phyloP scores from a whole-genome alignment of 1,140 invertebrate genomes.

The Thaumatotibia leucotreta region DNA sequence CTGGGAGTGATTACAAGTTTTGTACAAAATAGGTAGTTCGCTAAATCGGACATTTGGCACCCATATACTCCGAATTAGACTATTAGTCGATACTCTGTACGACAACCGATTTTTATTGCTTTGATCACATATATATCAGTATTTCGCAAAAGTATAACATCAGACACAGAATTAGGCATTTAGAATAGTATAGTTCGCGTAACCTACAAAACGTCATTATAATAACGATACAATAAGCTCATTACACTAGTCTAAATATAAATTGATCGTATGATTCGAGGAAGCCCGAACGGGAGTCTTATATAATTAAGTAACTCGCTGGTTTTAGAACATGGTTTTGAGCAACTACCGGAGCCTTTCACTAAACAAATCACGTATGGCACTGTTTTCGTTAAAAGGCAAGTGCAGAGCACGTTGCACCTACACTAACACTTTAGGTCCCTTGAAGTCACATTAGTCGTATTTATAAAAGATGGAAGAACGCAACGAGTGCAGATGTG shows the following conservation, averaged over 20 bases:
- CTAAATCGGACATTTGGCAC: not conserved
- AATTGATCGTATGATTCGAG: constrained; percentile 32
- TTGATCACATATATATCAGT: not conserved
- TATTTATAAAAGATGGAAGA: not conserved
- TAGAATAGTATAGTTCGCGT: constrained; percentile 9
- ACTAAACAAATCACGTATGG: constrained; percentile 50
- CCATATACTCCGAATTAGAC: not conserved
- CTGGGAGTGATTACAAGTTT: not conserved
- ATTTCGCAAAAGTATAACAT: not conserved
- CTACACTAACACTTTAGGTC: not conserved
- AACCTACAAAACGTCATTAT: not conserved
- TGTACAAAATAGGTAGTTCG: not conserved
- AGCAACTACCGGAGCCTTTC: constrained; percentile 41
- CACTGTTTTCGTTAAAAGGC: constrained; percentile 59
- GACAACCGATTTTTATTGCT: constrained; percentile 8
- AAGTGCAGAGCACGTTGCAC: constrained; percentile 13
- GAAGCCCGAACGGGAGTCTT: constrained; percentile 44
- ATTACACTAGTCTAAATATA: constrained; percentile 15
- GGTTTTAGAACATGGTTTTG: constrained; percentile 34
- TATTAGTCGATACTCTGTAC: not conserved
- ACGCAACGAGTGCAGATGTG: not conserved
- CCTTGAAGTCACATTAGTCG: not conserved
- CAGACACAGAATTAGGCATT: constrained; percentile 5
- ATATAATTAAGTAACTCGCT: constrained; percentile 36
- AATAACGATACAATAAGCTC: constrained; percentile 15